These are phyloP conservation scores for Kryphioiulus occultus DNA, from an alignment of 2,888 invertebrate genomes.

Conservation along the genomic window DNA sequence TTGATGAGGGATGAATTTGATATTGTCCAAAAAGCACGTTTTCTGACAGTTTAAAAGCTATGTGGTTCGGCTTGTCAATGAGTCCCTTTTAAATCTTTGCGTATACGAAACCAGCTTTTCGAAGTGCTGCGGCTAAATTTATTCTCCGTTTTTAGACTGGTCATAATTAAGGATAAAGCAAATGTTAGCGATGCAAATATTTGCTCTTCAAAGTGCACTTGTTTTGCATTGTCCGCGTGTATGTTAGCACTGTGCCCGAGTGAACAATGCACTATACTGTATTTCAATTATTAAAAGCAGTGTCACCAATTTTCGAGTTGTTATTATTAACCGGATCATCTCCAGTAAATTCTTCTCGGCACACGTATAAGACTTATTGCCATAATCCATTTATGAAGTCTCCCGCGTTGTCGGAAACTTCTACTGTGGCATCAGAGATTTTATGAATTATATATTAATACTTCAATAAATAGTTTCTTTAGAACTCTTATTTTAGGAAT, in stretches of 20 bases:
- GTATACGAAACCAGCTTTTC: background rate
- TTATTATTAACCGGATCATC: no score
- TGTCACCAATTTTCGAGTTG: background rate
- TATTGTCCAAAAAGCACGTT: background rate
- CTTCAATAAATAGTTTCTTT: background rate
- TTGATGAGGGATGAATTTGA: background rate
- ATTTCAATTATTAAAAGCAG: background rate
- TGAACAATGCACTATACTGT: background rate
- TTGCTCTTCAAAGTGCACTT: constrained; percentile 12
- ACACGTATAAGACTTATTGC: background rate
- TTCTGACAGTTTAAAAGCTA: constrained; percentile 26
- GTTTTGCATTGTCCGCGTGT: background rate
- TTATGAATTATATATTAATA: background rate
- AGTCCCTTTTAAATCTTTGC: background rate
- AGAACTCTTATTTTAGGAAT: background rate
- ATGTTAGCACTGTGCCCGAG: background rate
- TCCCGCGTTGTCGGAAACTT: background rate
- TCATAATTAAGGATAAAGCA: background rate
- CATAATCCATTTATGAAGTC: background rate
- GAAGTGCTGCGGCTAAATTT: background rate
- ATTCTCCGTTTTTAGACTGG: constrained; percentile 24
- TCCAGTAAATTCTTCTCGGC: background rate
- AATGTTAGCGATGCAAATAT: constrained; percentile 10
- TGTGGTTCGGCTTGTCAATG: background rate
- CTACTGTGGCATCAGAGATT: background rate